phyloP scores from a whole-genome alignment of 2,888 invertebrate species.

The Tenthredo amoena region DNA sequence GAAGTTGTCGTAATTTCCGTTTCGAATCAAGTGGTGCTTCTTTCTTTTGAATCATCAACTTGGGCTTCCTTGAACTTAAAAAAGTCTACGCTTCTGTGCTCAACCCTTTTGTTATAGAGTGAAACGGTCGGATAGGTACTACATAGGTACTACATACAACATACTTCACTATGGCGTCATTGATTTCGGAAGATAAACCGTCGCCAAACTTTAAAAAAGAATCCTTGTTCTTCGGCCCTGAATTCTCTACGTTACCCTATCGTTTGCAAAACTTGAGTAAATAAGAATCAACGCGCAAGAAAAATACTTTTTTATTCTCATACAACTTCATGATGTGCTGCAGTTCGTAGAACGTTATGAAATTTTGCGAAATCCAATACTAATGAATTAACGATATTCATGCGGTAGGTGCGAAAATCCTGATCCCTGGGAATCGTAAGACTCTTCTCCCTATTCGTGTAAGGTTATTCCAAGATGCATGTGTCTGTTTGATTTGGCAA shows the following conservation, averaged over 20 bases:
- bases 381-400: not conserved
- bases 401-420: not conserved
- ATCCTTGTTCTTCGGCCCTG: not conserved
- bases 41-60: no score
- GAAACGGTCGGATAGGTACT: not conserved
- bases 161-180: not conserved
- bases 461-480: not conserved
- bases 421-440: not conserved
- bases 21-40: no score
- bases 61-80: no score
- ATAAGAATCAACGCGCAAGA: not conserved
- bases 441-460: no score
- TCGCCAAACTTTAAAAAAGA: not conserved
- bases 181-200: not conserved
- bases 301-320: not conserved
- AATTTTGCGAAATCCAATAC: not conserved
- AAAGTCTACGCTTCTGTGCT: no score
- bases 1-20: no score
- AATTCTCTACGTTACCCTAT: not conserved
- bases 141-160: no score
- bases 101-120: no score
- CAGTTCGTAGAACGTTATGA: not conserved
- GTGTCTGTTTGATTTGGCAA: not conserved
- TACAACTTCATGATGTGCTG: not conserved
- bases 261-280: not conserved